A percentile compares a stretch with the other conserved stretches of the same genome.
phyloP scores from a whole-genome alignment of 1,140 invertebrate genomes.

The Lamellibrachia luymesi region DNA sequence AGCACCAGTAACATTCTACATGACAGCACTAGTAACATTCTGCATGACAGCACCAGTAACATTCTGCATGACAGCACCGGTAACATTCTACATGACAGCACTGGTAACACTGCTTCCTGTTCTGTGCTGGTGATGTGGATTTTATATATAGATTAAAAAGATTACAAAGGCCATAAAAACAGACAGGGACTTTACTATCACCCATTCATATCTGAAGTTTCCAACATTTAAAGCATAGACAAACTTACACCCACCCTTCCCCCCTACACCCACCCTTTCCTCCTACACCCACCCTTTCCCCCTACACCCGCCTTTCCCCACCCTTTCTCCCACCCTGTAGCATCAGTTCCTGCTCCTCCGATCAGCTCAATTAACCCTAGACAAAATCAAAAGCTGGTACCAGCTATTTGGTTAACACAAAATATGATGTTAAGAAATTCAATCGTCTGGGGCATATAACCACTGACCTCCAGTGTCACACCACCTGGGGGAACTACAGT shows the following conservation, averaged over 20 bases:
- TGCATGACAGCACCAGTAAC: too few relatives aligned
- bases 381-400: neutral
- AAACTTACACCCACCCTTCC: neutral
- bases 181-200: neutral
- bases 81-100: too few relatives aligned
- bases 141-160: neutral
- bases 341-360: neutral
- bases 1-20: too few relatives aligned
- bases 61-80: too few relatives aligned
- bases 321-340: neutral
- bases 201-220: neutral
- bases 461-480: neutral
- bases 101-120: too few relatives aligned
- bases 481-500: neutral
- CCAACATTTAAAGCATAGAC: neutral
- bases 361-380: neutral
- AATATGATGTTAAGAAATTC: neutral
- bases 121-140: too few relatives aligned
- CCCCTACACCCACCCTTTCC: too few relatives aligned
- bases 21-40: too few relatives aligned
- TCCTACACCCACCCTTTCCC: too few relatives aligned
- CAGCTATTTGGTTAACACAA: neutral
- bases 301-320: neutral
- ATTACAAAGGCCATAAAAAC: neutral
- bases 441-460: neutral